A percentile compares a stretch with the other conserved stretches of the same genome.
These are phyloP conservation scores for Acomys russatus DNA, from an alignment of 2,797 vertebrate species.

Conservation along the genomic window DNA sequence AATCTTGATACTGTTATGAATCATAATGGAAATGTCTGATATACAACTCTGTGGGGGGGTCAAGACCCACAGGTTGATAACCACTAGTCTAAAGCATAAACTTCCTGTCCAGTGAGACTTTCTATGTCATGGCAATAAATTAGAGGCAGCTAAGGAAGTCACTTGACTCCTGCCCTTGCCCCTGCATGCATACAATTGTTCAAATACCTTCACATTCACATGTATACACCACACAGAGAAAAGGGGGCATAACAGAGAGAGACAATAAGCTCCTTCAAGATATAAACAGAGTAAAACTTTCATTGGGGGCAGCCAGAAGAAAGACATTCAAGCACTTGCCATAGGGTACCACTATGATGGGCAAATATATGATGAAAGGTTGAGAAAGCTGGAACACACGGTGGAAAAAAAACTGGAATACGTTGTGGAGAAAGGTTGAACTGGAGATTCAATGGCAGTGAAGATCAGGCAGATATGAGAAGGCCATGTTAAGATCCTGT, in stretches of 20 bases:
- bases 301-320: too few relatives aligned
- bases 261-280: not conserved
- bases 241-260: not conserved
- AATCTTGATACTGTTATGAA: not conserved
- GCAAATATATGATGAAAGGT: too few relatives aligned
- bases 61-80: not conserved
- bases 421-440: not conserved
- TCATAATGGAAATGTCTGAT: not conserved
- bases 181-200: not conserved
- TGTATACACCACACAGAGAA: not conserved
- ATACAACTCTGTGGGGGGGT: not conserved
- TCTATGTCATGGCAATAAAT: not conserved
- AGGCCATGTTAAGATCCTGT: not conserved
- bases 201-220: not conserved
- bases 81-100: not conserved
- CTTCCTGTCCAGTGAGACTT: not conserved
- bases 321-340: too few relatives aligned
- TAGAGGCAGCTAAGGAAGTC: not conserved
- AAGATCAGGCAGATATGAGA: not conserved
- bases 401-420: too few relatives aligned
- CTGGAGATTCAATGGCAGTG: not conserved
- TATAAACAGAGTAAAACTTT: conserved; percentile 32
- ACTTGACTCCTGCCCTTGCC: not conserved
- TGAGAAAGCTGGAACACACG: too few relatives aligned
- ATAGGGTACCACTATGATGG: too few relatives aligned